Evolutionary conservation across 2,888 invertebrate species (phyloP), one percentile per base, ranked within the genome.

Genomic region (Nymphalis c-album): DNA sequence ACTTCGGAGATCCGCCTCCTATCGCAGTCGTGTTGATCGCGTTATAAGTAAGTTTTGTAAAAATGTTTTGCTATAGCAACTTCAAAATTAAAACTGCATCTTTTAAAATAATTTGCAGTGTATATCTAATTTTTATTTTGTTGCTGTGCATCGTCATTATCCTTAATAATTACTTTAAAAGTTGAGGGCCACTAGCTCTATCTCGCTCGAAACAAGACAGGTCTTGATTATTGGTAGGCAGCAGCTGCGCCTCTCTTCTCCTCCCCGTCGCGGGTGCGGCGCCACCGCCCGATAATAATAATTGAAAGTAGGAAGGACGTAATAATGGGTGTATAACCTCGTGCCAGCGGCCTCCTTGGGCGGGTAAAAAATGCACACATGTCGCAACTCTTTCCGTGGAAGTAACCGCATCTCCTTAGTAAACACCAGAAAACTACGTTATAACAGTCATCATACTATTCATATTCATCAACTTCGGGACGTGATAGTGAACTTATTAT

Each of bases 211-310:
- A 75, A 77, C 69, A 75, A 81, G 85, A 88, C 87, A 85, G 84
- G 88, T 91, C 90, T 91, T 91, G 91, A 91, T 92, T 92, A 92
- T 92, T 92, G 92, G 92, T 92, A 92, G 92, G 92, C 90, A 92
- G 92, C 92, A 92, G 92, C 91, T 92, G 92, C 88, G 91, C 90
- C 91, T 91, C 92, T 92, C 91, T 90, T 90, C 91, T 90, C 91
- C 92, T 90, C 91, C 91, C 91, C 90, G 85, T 84, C 86, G 86
- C 90, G 88, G 86, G 86, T 85, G 86, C 88, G 90, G 80, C 84
- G 87, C 91, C 81, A 87, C 87, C 91, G 89, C 91, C 91, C 90
- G 92, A 90, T 91, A 91, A 92, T 92, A 92, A 91, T 91, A 92
- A 91, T 91, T 91, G 91, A 91, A 91, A 91, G 91, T 91, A 92